Evolutionary conservation across 2,113 vertebrate species (phyloP).

Genomic region (Scartelaos histophorus): DNA sequence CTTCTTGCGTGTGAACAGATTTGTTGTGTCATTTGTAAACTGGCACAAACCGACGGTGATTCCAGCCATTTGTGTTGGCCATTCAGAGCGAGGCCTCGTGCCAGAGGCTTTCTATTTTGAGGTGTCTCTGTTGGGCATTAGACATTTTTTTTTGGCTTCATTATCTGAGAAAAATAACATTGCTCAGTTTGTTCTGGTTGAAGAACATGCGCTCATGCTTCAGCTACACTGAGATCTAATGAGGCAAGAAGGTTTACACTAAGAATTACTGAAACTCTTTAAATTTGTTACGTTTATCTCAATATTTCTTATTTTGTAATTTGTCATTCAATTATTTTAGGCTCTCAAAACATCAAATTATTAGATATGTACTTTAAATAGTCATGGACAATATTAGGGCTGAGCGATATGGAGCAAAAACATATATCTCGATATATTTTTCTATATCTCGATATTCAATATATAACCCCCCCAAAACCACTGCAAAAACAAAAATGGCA

Average conservation of each 20-base stretch:
- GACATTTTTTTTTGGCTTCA: conserved; percentile 34
- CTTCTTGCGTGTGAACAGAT: conserved; percentile 45
- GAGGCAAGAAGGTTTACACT: background rate
- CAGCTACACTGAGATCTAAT: background rate
- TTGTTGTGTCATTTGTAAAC: conserved; percentile 48
- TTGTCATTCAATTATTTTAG: too few species aligned
- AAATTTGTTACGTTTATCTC: too few species aligned
- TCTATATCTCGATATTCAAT: too few species aligned
- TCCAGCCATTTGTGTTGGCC: conserved; percentile 45
- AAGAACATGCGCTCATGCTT: background rate
- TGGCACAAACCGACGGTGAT: conserved; percentile 44
- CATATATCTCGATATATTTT: too few species aligned
- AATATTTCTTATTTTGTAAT: too few species aligned
- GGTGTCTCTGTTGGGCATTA: conserved; percentile 49
- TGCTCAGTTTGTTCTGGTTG: background rate
- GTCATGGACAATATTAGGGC: too few species aligned
- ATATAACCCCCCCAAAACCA: too few species aligned
- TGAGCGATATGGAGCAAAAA: too few species aligned
- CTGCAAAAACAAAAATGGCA: too few species aligned
- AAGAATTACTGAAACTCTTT: too few species aligned
- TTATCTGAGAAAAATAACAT: conserved; percentile 21
- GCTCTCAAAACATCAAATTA: too few species aligned
- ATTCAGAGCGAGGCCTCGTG: conserved; percentile 48
- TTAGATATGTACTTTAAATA: too few species aligned
- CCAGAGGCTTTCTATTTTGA: conserved; percentile 63